Conservation (phyloP, 2,888 invertebrate species). For the Cheiracanthium punctorium region DNA sequence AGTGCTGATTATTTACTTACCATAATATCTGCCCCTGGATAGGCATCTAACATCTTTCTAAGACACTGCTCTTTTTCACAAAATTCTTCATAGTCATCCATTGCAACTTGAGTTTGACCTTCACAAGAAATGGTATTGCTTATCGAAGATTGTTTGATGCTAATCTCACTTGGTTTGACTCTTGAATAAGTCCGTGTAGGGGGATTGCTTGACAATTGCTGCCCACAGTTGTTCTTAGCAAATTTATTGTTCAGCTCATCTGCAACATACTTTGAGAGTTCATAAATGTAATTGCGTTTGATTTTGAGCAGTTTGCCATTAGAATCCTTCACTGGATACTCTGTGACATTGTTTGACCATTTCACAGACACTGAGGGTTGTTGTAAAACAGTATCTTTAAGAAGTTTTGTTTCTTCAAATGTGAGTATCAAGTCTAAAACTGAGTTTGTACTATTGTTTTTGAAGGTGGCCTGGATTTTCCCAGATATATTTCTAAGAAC, state of each 20-base stretch:
- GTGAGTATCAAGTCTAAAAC: conserved; percentile 24
- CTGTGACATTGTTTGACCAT: conserved; percentile 21
- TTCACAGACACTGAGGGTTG: conserved; percentile 13
- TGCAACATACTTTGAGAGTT: conserved; percentile 2
- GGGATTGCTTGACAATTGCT: background rate
- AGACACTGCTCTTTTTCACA: conserved; percentile 50
- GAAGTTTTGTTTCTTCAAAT: conserved; percentile 21
- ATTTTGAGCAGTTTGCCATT: conserved; percentile 17
- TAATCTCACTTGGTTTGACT: background rate
- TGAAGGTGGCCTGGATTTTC: conserved; percentile 27
- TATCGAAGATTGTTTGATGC: background rate
- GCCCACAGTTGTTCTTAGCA: background rate
- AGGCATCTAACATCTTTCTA: conserved; percentile 41
- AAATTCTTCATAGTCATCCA: conserved; percentile 59
- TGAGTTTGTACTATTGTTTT: background rate
- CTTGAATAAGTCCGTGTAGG: conserved; percentile 22
- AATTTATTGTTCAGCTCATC: conserved; percentile 3
- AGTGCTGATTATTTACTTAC: too few species aligned
- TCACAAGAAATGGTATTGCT: background rate
- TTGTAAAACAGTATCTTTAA: conserved; percentile 34
- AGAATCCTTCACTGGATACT: conserved; percentile 1
- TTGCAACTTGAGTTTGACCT: conserved; percentile 5
- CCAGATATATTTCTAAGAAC: conserved; percentile 11
- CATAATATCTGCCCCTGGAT: conserved; percentile 64
- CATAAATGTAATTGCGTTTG: conserved; percentile 11